Conservation (phyloP, 1,140 invertebrate species). For the Drosophila willistoni region DNA sequence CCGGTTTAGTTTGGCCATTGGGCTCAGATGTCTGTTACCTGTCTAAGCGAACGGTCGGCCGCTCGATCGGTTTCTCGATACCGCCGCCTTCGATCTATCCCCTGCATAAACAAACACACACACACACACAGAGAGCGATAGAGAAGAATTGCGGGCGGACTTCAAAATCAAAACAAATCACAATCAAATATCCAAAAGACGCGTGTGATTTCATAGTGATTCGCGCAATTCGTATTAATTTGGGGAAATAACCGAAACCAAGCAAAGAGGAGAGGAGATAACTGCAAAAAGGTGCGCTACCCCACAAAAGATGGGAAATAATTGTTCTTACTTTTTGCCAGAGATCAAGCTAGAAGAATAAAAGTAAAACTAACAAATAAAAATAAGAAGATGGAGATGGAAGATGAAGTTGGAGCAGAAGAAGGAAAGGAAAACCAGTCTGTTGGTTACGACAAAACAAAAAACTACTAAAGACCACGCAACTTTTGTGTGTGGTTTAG, state of each 20-base stretch:
- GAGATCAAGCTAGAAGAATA: not conserved
- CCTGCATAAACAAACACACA: not conserved
- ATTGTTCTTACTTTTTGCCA: not conserved
- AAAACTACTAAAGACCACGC: constrained; percentile 38
- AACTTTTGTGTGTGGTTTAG: constrained; percentile 49
- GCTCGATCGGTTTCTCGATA: constrained; percentile 18
- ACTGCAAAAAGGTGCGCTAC: not conserved
- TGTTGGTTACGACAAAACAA: constrained; percentile 7
- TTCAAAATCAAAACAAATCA: constrained; percentile 47
- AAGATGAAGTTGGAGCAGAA: not conserved
- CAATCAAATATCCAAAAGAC: constrained; percentile 49
- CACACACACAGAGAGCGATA: too few relatives aligned
- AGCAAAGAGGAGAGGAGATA: not conserved
- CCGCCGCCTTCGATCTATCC: constrained; percentile 26
- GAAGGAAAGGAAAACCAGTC: constrained; percentile 23
- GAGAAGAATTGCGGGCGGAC: constrained; percentile 18
- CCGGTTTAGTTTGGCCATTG: constrained; percentile 23
- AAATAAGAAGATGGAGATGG: not conserved
- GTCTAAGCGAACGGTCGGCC: constrained; percentile 58
- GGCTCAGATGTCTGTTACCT: constrained; percentile 70
- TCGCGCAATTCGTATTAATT: not conserved
- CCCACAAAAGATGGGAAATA: not conserved
- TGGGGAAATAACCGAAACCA: constrained; percentile 5
- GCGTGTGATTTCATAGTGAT: constrained; percentile 13
- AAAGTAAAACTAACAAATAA: not conserved